Conservation (phyloP, 1,140 invertebrate species). For the Pseudomyrmex concolor region DNA sequence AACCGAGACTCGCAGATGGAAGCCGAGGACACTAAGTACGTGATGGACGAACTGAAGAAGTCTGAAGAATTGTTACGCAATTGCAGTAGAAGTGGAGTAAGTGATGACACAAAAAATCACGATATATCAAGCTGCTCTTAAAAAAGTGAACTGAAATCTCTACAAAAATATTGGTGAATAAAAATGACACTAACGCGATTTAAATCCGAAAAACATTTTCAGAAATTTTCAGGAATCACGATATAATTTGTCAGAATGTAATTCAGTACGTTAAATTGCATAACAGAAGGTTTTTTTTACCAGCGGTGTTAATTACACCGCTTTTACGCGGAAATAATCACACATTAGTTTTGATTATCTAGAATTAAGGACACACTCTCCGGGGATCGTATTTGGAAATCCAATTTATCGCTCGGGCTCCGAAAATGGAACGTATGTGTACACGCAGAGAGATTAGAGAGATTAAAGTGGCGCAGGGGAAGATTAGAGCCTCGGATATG, state of each 20-base stretch:
- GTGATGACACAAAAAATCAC: not conserved
- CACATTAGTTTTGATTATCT: constrained; percentile 3
- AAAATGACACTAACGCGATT: too few relatives aligned
- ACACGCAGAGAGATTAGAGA: constrained; percentile 41
- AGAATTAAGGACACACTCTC: constrained; percentile 12
- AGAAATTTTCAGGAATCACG: too few relatives aligned
- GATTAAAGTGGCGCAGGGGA: constrained; percentile 33
- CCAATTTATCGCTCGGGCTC: constrained; percentile 29
- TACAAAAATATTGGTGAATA: not conserved
- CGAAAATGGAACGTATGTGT: constrained; percentile 28
- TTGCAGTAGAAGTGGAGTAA: constrained; percentile 65
- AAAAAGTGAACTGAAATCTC: too few relatives aligned
- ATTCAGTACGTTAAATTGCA: not conserved
- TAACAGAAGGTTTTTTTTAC: not conserved
- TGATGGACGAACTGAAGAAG: constrained; percentile 75
- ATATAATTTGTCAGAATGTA: not conserved
- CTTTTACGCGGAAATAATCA: constrained; percentile 9
- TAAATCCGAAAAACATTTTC: too few relatives aligned
- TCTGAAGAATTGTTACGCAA: constrained; percentile 72
- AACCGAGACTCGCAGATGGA: constrained; percentile 71
- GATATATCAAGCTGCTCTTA: too few relatives aligned
- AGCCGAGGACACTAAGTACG: constrained; percentile 72
- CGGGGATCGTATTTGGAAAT: not conserved
- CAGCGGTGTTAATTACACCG: not conserved
- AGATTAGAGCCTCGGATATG: constrained; percentile 48